Evolutionary conservation across 2,888 invertebrate species (phyloP), one percentile per base, ranked within the genome.

Genomic region (Trachelus iudaicus): DNA sequence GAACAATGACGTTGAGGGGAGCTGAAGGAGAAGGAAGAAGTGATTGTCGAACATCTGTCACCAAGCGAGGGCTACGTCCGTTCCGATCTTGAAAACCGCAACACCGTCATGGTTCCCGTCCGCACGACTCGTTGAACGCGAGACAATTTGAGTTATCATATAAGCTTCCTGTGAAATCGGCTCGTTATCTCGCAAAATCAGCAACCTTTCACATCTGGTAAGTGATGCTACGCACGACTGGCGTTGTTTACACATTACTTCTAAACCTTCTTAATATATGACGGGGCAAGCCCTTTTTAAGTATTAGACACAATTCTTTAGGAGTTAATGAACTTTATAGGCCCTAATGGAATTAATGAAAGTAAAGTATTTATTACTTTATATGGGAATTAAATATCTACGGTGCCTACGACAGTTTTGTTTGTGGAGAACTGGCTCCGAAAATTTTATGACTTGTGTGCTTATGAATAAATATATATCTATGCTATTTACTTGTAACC

Each of bases 41-140:
- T 81, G 83, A 86, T 85, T 85, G 86, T 83, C 84, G 87, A 86
- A 87, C 88, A 88, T 88, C 88, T 88, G 88, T 88, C 88, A 87
- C 87, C 85, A 87, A 85, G 85, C 85, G 83, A 81, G 83, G 79
- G 81, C 85, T 84, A 86, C 85, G 85, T 87, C 83, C 86, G 85
- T 83, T 87, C 86, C 81, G 82, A 82, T 84, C 81, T 83, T 82
- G 80, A 87, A 87, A 87, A 86, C 83, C 85, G 85, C 85, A 84
- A 87, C 82, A 89, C 88, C 86, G 87, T 88, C 89, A 89, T 89
- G 89, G 89, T 86, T 86, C 80, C 85, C 83, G 84, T 85, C 84
- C 86, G 84, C 83, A 81, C 85, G 83, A 88, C 85, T 88, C 85
- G 85, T 84, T 87, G 82, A 88, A 56, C 56, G 56, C 56, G 56